These are phyloP conservation scores for Griposia aprilina DNA, from an alignment of 2,888 invertebrate species.

Conservation along the genomic window DNA sequence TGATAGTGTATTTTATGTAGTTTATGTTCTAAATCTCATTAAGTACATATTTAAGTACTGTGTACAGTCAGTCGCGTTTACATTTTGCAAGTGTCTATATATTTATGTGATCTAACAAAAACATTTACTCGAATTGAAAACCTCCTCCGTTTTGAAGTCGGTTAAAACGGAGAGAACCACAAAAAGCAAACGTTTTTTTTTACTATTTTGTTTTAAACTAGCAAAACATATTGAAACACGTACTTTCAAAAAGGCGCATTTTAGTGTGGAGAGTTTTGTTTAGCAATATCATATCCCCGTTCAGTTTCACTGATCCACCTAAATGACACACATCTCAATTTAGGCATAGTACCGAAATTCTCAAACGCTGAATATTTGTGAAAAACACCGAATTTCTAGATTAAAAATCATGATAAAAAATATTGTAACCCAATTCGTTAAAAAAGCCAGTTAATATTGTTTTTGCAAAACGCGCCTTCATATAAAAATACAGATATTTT, in stretches of 20 bases:
- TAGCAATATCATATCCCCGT: not conserved
- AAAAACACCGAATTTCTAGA: not conserved
- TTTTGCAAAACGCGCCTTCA: not conserved
- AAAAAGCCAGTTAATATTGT: not conserved
- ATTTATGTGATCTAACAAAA: not conserved
- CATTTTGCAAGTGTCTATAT: not conserved
- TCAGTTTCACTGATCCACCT: not conserved
- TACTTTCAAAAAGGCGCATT: not conserved
- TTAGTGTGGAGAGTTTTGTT: not conserved
- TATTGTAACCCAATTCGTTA: not conserved
- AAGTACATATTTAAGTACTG: not conserved
- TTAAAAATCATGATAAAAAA: not conserved
- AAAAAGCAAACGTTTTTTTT: not conserved
- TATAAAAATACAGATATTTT: not conserved
- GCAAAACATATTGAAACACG: not conserved
- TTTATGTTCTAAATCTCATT: not conserved
- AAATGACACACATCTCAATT: constrained; percentile 1
- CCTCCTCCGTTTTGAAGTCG: not conserved
- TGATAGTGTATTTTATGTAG: constrained; percentile 7
- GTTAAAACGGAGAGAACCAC: not conserved
- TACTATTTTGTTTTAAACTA: not conserved
- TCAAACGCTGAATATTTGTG: not conserved
- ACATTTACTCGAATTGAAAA: not conserved
- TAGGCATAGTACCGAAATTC: not conserved
- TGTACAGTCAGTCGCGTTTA: constrained; percentile 10